A percentile compares a stretch with the other conserved stretches of the same genome.
Evolutionary conservation across 1,140 invertebrate genomes (phyloP).

Genomic region (Drosophila bocki): DNA sequence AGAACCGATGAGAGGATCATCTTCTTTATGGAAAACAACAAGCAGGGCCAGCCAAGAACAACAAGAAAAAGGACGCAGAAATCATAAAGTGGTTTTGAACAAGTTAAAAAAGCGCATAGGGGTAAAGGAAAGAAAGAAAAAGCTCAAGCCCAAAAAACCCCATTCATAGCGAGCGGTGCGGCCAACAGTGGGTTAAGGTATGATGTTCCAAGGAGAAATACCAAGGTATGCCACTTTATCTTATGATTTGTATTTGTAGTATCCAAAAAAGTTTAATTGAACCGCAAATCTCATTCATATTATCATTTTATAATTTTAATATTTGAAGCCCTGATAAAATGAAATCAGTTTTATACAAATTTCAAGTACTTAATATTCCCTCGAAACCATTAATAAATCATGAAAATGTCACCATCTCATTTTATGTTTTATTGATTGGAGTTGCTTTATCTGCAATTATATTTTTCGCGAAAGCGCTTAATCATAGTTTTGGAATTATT

Average conservation of each 20-base stretch:
- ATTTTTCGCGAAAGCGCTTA: background rate
- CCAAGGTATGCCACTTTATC: background rate
- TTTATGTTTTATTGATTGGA: background rate
- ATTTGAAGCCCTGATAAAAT: background rate
- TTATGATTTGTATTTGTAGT: background rate
- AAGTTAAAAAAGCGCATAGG: constrained; percentile 74
- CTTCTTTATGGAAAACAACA: constrained; percentile 70
- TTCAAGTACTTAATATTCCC: background rate
- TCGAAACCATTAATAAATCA: background rate
- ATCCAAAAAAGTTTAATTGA: background rate
- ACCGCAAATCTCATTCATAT: background rate
- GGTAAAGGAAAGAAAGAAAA: constrained; percentile 36
- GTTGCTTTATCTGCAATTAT: background rate
- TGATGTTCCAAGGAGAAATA: background rate
- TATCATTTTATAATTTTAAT: too few species aligned
- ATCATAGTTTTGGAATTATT: constrained; percentile 24
- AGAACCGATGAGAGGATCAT: constrained; percentile 67
- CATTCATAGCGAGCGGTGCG: constrained; percentile 60
- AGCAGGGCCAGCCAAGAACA: constrained; percentile 32
- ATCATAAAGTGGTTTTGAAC: constrained; percentile 82
- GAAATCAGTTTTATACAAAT: background rate
- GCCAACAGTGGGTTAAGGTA: constrained; percentile 42
- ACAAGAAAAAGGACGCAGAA: constrained; percentile 71
- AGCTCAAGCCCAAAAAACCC: constrained; percentile 35
- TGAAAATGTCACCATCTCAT: background rate